Evolutionary conservation across 2,797 vertebrate genomes (phyloP).

Genomic region (Paguma larvata): DNA sequence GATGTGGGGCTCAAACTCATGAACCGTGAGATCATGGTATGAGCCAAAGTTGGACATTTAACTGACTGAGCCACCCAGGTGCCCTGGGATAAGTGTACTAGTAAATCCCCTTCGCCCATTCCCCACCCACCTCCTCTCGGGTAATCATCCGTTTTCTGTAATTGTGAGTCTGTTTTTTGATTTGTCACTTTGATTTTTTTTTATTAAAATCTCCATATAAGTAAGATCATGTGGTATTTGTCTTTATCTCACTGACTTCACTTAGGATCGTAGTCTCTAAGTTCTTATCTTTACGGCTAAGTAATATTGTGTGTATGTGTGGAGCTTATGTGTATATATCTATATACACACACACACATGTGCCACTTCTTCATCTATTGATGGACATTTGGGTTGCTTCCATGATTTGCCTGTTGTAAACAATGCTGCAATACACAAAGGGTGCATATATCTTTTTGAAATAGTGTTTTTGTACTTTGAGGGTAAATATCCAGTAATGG

Average conservation of each 20-base stretch:
- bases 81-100: neutral
- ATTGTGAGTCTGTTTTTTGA: neutral
- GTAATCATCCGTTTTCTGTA: neutral
- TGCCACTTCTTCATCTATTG: neutral
- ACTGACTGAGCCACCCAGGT: too few species aligned
- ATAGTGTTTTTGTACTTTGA: neutral
- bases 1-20: too few species aligned
- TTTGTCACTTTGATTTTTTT: neutral
- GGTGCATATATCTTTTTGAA: neutral
- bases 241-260: neutral
- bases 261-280: neutral
- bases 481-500: neutral
- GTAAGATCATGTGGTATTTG: neutral
- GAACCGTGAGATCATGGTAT: too few species aligned
- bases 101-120: neutral
- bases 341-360: neutral
- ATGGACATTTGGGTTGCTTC: neutral
- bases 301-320: neutral
- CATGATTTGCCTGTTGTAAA: neutral
- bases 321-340: fast-evolving
- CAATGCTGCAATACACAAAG: neutral
- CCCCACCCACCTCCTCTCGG: neutral
- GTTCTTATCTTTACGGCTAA: neutral
- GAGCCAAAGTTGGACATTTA: too few species aligned
- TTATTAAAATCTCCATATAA: neutral